Conservation (phyloP, 2,113 vertebrate species). For the Erinaceus europaeus region DNA sequence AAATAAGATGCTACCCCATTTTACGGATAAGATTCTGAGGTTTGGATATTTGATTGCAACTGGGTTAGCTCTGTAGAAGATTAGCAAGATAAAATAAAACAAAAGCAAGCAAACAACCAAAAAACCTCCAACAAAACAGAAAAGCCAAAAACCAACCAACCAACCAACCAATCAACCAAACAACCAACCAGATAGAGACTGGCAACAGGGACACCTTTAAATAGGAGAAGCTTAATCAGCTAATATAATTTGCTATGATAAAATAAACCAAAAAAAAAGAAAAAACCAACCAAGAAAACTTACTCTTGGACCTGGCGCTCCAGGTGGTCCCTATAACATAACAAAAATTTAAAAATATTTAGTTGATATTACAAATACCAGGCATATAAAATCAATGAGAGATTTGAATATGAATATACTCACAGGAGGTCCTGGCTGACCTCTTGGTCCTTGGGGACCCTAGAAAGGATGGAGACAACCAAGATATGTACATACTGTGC, state of each 20-base stretch:
- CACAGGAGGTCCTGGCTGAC: conserved; percentile 92
- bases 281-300: conserved; percentile 78
- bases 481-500: background rate
- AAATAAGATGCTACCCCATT: background rate
- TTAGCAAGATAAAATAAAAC: background rate
- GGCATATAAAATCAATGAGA: background rate
- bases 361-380: conserved; percentile 40
- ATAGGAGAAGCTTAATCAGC: background rate
- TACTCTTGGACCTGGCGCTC: conserved; percentile 90
- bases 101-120: background rate
- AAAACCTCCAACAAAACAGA: too few species aligned
- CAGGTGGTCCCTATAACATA: conserved; percentile 88
- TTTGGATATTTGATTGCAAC: background rate
- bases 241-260: conserved; percentile 1
- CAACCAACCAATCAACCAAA: too few species aligned
- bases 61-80: background rate
- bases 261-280: too few species aligned
- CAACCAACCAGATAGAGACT: too few species aligned
- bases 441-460: conserved; percentile 93
- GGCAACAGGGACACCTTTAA: background rate
- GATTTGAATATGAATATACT: conserved; percentile 75
- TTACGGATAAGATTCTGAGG: conserved; percentile 6
- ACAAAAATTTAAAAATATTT: conserved; percentile 12
- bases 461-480: conserved; percentile 76
- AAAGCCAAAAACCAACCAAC: too few species aligned